Conservation (phyloP, 2,797 vertebrate genomes). For the Galagoides demidoff region DNA sequence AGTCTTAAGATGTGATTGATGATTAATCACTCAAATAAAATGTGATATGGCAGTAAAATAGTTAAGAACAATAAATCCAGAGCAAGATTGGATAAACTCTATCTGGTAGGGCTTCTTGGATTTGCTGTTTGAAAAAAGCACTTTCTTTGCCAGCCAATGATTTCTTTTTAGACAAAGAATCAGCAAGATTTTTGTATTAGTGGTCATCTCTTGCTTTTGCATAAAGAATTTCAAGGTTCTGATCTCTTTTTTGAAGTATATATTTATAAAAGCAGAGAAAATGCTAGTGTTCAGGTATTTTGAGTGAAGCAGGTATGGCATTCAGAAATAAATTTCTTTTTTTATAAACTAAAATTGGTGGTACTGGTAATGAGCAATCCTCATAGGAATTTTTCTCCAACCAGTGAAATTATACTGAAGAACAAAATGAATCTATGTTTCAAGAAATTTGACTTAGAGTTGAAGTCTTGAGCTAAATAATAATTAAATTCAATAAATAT, state of each 20-base stretch:
- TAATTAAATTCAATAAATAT: neutral
- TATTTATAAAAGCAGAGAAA: neutral
- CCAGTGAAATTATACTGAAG: neutral
- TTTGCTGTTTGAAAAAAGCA: constrained; percentile 29
- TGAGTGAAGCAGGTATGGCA: neutral
- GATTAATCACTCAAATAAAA: constrained; percentile 65
- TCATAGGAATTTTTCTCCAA: constrained; percentile 29
- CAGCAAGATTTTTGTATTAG: neutral
- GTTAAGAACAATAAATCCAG: constrained; percentile 48
- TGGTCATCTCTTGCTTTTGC: constrained; percentile 1
- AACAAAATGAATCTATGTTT: neutral
- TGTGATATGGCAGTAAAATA: constrained; percentile 58
- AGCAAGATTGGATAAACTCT: constrained; percentile 40
- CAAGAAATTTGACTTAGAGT: constrained; percentile 27
- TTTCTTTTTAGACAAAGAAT: constrained; percentile 52
- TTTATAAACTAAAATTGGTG: constrained; percentile 34
- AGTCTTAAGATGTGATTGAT: constrained; percentile 68
- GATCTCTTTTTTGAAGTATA: constrained; percentile 27
- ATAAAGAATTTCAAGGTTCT: constrained; percentile 9
- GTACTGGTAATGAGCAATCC: neutral
- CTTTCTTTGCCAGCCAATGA: constrained; percentile 44
- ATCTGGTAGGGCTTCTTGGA: constrained; percentile 21
- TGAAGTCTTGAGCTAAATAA: neutral
- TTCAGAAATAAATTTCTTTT: constrained; percentile 32
- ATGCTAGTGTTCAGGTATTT: neutral